Percentiles rank a stretch among this genome's conserved stretches.
Evolutionary conservation across 2,888 invertebrate species (phyloP).

Genomic region (Scaptomyza tumidula): DNA sequence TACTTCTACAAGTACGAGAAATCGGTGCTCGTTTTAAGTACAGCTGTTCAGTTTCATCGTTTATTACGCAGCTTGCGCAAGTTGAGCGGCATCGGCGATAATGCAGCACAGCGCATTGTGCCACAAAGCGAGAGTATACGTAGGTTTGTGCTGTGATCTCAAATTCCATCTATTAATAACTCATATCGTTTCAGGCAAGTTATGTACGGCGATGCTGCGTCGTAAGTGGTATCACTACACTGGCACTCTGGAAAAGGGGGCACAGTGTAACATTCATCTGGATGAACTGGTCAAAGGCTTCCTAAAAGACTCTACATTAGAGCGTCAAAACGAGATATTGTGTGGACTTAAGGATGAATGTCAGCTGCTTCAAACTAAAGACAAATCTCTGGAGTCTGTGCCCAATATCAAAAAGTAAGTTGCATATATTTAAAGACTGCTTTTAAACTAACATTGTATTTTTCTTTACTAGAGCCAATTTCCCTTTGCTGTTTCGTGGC

Average conservation of each 20-base stretch:
- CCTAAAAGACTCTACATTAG: conserved; percentile 86
- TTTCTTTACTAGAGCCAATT: conserved; percentile 85
- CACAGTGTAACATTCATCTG: conserved; percentile 87
- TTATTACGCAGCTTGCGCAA: conserved; percentile 73
- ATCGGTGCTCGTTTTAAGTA: conserved; percentile 75
- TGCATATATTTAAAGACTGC: accelerated
- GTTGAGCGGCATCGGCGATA: conserved; percentile 53
- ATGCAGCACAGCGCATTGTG: conserved; percentile 29
- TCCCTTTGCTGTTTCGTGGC: conserved; percentile 88
- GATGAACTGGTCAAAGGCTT: conserved; percentile 88
- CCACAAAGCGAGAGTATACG: conserved; percentile 74
- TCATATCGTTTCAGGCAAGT: conserved; percentile 74
- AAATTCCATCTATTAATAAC: neutral
- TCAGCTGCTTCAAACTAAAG: conserved; percentile 86
- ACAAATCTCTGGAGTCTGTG: conserved; percentile 87
- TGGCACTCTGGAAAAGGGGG: conserved; percentile 88
- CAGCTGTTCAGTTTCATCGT: conserved; percentile 81
- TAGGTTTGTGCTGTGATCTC: conserved; percentile 48
- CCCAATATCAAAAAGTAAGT: conserved; percentile 87
- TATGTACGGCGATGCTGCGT: conserved; percentile 86
- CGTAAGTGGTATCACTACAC: conserved; percentile 89
- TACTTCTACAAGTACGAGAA: conserved; percentile 70
- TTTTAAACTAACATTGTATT: neutral
- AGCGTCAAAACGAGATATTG: conserved; percentile 87
- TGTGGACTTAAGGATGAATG: conserved; percentile 86